phyloP scores from a whole-genome alignment of 92 coral and sea anemone genomes.

The Epizoanthus ramosus region DNA sequence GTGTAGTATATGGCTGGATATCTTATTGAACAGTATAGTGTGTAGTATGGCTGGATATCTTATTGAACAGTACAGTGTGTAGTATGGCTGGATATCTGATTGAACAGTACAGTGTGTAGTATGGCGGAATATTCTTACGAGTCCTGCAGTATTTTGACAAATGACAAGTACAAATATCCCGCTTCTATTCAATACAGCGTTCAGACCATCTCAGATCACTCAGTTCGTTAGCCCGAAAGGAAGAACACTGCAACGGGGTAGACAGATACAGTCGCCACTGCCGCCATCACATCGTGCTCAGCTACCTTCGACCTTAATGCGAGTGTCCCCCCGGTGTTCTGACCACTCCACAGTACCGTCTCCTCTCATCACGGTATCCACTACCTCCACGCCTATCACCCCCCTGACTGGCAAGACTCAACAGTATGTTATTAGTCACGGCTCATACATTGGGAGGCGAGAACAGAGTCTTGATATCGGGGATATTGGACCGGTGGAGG shows the following conservation, averaged over 20 bases:
- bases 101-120: too few species aligned
- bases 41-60: too few species aligned
- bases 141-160: too few species aligned
- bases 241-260: background rate
- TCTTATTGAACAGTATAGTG: too few species aligned
- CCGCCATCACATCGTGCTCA: background rate
- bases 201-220: background rate
- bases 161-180: too few species aligned
- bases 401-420: slow-evolving; percentile 31
- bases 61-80: too few species aligned
- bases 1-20: too few species aligned
- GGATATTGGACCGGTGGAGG: background rate
- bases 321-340: slow-evolving; percentile 24
- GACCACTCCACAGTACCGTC: background rate
- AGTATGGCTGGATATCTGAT: too few species aligned
- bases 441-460: slow-evolving; percentile 3
- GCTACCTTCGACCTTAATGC: slow-evolving; percentile 9
- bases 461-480: background rate
- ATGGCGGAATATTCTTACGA: too few species aligned
- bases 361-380: slow-evolving; percentile 26
- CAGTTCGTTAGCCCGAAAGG: slow-evolving; percentile 19
- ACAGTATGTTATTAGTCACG: slow-evolving; percentile 35
- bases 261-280: background rate
- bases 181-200: background rate
- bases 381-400: slow-evolving; percentile 24